Evolutionary conservation across 2,888 invertebrate genomes (phyloP), one percentile per base, ranked within the genome.

Genomic region (Xylophagus ater): DNA sequence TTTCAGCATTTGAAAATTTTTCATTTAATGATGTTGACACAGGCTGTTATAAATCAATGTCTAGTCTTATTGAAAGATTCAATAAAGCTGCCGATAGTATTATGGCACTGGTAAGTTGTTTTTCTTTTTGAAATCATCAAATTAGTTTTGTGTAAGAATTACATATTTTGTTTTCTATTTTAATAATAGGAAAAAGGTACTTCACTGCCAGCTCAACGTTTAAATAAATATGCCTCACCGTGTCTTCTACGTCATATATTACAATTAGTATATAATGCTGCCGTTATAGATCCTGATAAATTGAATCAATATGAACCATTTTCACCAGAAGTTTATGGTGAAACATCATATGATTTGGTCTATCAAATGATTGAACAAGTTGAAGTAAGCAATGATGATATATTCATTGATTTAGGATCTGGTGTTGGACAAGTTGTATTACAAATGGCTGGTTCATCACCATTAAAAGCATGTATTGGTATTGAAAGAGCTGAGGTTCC

Each of bases 271-370:
- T 97, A 97, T 71, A 96, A 94, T 71, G 84, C 90, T 66, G 92
- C 97, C 42, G 96, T 99, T 43, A 81, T 82, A 44, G 94, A 97
- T 68, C 97, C 97, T 34, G 94, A 96, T 57, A 92, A 89, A 68
- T 73, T 98, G 47, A 99, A 98, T 68, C 93, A 94, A 64, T 98
- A 98, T 68, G 96, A 97, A 67, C 96, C 98, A n/a, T 98, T 98
- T 69, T 97, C 96, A 47, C 94, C 96, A 15, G 96, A 96, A 76
- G 90, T 97, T 2, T 99, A 98, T 61, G 98, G 98, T 20, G 98
- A 99, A 69, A 99, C 98, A 24, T 94, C 94, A 29, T 97, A 87
- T 61, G 97, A 98, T 61, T 75, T 98, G 51, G 85, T 98, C 44
- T 86, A 88, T 62, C 93, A 96, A 69, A 97, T 99, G 89, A 89